Base-by-base conservation (phyloP, 2,113 vertebrate species). In the Lasiurus borealis region DNA sequence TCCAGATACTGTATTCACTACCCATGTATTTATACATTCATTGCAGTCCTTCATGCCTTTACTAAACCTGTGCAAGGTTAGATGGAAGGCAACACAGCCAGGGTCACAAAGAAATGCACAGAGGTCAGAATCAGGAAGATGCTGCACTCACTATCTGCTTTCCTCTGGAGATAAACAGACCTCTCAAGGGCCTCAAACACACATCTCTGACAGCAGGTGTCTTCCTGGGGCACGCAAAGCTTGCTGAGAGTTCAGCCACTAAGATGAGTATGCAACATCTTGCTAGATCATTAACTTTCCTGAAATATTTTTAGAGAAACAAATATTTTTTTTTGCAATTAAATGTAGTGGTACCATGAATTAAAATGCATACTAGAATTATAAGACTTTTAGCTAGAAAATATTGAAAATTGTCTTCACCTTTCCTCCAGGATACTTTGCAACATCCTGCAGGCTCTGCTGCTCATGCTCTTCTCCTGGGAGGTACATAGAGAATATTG, bases 401-500 rank as follows among this genome's bases (percentile, higher is more conserved):
- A 31, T 2, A 31, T 8, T 27, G 11, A 10, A 69, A n/a, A 10
- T 23, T 48, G 5, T 46, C 48, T 84, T 84, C 5, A 27, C 18
- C 5, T 29, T 94, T 71, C 29, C 27, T 57, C 44, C 16, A 81
- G 48, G 25, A 71, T 16, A 64, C 21, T 40, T 34, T 84, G 31
- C n/a, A 25, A 59, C n/a, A 59, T 75, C 9, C 36, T 31, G 1
- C 14, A 34, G n/a, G 15, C 6, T 75, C 50, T 76, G 8, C 9
- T 19, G 44, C n/a, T 59, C 12, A 19, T 14, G 3, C 6, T 82
- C 3, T 29, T 71, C 25, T 72, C 14, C 46, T 66, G 25, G 90
- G 12, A 31, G 11, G 8, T 8, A 25, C 13, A 23, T 0, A 21
- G 68, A 6, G 0, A 27, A 8, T 59, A 13, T 1, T 31, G 1